phyloP scores from a whole-genome alignment of 35 echinoderm and acorn worm genomes.

The Ophiothrix spiculata region DNA sequence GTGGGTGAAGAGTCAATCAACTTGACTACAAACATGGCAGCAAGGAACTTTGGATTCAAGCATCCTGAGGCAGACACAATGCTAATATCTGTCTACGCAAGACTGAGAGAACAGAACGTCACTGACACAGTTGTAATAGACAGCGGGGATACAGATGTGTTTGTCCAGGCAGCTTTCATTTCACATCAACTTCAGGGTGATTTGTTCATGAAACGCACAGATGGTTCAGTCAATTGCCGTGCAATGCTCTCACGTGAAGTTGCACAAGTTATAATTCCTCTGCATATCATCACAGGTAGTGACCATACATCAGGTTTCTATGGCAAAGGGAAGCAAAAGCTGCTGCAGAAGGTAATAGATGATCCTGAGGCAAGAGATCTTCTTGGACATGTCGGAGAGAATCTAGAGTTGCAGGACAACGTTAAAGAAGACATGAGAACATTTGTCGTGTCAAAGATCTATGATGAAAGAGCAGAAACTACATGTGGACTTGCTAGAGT shows the following conservation, averaged over 20 bases:
- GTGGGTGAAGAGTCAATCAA: conserved; percentile 9
- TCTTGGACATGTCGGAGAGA: neutral
- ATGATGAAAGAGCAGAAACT: conserved; percentile 13
- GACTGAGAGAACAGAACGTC: neutral
- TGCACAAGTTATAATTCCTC: conserved; percentile 31
- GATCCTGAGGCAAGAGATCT: conserved; percentile 13
- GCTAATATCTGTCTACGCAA: neutral
- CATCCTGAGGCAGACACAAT: conserved; percentile 44
- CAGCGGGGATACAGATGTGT: conserved; percentile 1
- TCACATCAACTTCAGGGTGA: conserved; percentile 24
- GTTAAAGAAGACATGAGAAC: conserved; percentile 24
- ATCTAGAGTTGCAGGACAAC: conserved; percentile 6
- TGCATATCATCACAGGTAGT: conserved; percentile 40
- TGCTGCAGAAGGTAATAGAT: neutral
- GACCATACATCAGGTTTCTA: conserved; percentile 18
- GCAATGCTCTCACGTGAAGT: conserved; percentile 1
- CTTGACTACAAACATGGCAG: neutral
- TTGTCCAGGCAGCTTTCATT: conserved; percentile 42
- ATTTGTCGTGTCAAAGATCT: conserved; percentile 24
- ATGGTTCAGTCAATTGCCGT: neutral
- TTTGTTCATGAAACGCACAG: neutral
- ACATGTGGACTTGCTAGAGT: conserved; percentile 13
- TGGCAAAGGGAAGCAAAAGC: conserved; percentile 11
- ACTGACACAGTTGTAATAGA: neutral
- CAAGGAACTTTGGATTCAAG: neutral